Evolutionary conservation across 2,113 vertebrate species (phyloP).

Genomic region (Mola mola): DNA sequence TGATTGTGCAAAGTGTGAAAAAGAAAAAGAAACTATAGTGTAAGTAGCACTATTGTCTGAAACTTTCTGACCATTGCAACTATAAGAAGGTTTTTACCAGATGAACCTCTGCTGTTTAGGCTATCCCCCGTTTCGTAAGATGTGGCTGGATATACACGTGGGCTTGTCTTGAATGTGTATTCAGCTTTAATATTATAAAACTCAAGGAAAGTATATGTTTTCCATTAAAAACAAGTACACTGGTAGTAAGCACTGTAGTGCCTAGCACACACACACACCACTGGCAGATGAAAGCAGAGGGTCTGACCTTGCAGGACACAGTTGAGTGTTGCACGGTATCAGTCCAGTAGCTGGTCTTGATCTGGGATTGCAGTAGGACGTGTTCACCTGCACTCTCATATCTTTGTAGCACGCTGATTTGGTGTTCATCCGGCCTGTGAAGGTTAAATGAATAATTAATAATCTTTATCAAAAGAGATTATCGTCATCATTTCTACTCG

Average conservation of each 20-base stretch:
- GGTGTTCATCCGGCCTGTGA: constrained; percentile 85
- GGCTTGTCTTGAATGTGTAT: too few relatives aligned
- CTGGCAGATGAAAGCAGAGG: not conserved
- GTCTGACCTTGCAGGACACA: constrained; percentile 88
- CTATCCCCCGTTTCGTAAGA: too few relatives aligned
- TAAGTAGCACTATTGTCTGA: too few relatives aligned
- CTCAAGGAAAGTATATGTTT: too few relatives aligned
- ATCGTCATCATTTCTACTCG: not conserved
- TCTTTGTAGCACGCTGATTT: constrained; percentile 86
- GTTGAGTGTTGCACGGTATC: constrained; percentile 83
- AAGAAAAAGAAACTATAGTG: too few relatives aligned
- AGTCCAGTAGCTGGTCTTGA: constrained; percentile 77
- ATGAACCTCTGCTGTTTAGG: too few relatives aligned
- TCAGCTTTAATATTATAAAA: too few relatives aligned
- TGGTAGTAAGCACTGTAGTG: not conserved
- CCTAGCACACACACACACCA: too few relatives aligned
- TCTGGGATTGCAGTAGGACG: constrained; percentile 83
- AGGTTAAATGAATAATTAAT: constrained; percentile 5
- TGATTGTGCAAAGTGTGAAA: too few relatives aligned
- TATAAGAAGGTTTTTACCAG: too few relatives aligned
- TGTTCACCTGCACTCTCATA: constrained; percentile 82
- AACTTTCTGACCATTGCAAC: too few relatives aligned
- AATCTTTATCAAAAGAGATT: not conserved
- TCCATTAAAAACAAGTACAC: not conserved
- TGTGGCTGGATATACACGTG: too few relatives aligned